These are phyloP conservation scores for Notarius quadriscutis DNA, from an alignment of 2,113 vertebrate genomes.

Conservation along the genomic window DNA sequence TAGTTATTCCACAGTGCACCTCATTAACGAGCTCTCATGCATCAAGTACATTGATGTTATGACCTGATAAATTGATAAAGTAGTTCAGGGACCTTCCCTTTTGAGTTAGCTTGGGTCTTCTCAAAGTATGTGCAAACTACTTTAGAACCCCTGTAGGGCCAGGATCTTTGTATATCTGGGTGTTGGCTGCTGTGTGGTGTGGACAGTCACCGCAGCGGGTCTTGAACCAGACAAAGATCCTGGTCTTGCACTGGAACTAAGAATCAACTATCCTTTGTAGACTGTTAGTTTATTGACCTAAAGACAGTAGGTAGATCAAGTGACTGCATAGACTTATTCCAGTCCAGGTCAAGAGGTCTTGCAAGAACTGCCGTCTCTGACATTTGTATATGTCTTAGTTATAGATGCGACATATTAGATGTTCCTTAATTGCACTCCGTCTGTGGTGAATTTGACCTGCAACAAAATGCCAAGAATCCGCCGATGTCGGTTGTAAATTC, in stretches of 20 bases:
- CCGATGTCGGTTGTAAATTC: too few species aligned
- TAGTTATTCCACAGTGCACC: background rate
- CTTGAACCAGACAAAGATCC: background rate
- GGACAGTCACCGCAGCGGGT: background rate
- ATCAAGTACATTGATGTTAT: background rate
- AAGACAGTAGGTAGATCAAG: background rate
- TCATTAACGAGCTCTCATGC: background rate
- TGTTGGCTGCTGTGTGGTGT: background rate
- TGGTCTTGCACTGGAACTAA: background rate
- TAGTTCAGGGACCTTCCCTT: background rate
- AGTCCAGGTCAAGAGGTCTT: background rate
- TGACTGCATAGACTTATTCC: background rate
- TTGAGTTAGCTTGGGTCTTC: background rate
- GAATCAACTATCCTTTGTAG: background rate
- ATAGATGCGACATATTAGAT: background rate
- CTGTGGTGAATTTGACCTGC: background rate
- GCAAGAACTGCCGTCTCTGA: background rate
- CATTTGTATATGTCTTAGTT: background rate
- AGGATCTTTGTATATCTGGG: background rate
- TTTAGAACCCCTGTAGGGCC: background rate
- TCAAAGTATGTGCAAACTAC: background rate
- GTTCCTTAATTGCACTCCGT: background rate
- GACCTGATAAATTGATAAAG: background rate
- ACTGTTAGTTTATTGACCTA: background rate
- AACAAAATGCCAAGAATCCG: too few species aligned